Conservation (phyloP, 2,113 vertebrate genomes). For the Manacus vitellinus region DNA sequence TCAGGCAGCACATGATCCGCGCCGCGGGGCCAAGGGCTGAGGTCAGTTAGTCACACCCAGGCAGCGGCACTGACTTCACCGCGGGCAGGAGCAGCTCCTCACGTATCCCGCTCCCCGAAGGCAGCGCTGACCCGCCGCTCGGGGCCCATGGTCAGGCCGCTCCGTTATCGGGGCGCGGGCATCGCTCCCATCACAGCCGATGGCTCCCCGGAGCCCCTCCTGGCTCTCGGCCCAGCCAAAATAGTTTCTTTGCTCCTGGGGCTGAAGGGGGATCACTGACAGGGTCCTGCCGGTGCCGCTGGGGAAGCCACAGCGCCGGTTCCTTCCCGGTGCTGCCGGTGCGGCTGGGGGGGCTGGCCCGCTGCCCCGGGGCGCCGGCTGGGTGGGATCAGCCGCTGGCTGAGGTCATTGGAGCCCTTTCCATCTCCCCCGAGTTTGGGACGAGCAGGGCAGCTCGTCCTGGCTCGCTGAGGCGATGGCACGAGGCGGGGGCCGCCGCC, state of each 20-base stretch:
- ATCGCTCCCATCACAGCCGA: not conserved
- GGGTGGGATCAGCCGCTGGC: conserved; percentile 31
- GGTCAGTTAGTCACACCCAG: conserved; percentile 61
- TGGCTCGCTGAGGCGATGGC: not conserved
- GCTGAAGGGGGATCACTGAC: not conserved
- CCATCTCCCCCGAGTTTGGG: not conserved
- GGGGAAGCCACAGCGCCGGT: rapidly evolving
- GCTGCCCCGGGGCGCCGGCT: not conserved
- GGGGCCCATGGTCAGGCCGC: not conserved
- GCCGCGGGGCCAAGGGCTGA: conserved; percentile 63
- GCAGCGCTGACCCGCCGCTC: conserved; percentile 27
- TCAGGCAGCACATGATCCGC: conserved; percentile 48
- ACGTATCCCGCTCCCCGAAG: conserved; percentile 49
- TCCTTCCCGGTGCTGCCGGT: not conserved
- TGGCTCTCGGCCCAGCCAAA: not conserved
- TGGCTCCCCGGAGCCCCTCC: not conserved
- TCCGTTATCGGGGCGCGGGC: not conserved
- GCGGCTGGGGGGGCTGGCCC: not conserved
- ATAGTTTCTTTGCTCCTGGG: not conserved
- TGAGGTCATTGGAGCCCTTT: conserved; percentile 32
- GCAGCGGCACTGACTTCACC: conserved; percentile 62
- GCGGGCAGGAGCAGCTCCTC: conserved; percentile 53
- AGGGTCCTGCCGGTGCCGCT: not conserved
- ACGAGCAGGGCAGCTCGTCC: not conserved
- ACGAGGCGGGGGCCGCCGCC: not conserved